Evolutionary conservation across 2,797 vertebrate genomes (phyloP).

Genomic region (Danio jaintianensis): DNA sequence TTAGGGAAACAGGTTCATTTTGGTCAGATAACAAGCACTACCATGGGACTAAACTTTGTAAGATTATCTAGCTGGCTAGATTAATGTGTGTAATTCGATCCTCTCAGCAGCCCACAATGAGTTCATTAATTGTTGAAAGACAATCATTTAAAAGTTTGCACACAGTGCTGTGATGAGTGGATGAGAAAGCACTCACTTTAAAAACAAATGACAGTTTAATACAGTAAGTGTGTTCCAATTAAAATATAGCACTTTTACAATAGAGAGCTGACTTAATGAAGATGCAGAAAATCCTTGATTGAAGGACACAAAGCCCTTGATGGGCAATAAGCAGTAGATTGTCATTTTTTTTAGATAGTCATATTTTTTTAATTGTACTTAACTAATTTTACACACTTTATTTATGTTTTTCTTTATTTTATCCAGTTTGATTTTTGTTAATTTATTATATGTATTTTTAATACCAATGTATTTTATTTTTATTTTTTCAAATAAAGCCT

Average conservation of each 20-base stretch:
- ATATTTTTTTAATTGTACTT: too few species aligned
- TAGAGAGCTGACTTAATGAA: slow-evolving; percentile 35
- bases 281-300: slow-evolving; percentile 22
- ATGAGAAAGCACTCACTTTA: slow-evolving; percentile 30
- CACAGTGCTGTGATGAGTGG: slow-evolving; percentile 19
- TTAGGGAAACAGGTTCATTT: slow-evolving; percentile 6
- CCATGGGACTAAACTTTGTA: slow-evolving; percentile 23
- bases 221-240: slow-evolving; percentile 38
- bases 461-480: too few species aligned
- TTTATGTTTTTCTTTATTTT: too few species aligned
- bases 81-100: slow-evolving; percentile 28
- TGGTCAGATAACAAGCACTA: slow-evolving; percentile 25
- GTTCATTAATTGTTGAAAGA: slow-evolving; percentile 50
- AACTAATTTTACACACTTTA: too few species aligned
- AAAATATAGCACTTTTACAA: slow-evolving; percentile 28
- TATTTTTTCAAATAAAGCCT: too few species aligned
- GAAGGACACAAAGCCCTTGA: slow-evolving; percentile 50
- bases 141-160: slow-evolving; percentile 42
- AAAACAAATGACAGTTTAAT: slow-evolving; percentile 48
- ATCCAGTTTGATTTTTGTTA: too few species aligned
- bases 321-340: slow-evolving; percentile 40
- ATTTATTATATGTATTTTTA: too few species aligned
- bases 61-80: slow-evolving; percentile 33
- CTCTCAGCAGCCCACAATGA: slow-evolving; percentile 39
- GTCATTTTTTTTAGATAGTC: too few species aligned